Base-by-base conservation (phyloP, 2,113 vertebrate species). In the Pantherophis guttatus region DNA sequence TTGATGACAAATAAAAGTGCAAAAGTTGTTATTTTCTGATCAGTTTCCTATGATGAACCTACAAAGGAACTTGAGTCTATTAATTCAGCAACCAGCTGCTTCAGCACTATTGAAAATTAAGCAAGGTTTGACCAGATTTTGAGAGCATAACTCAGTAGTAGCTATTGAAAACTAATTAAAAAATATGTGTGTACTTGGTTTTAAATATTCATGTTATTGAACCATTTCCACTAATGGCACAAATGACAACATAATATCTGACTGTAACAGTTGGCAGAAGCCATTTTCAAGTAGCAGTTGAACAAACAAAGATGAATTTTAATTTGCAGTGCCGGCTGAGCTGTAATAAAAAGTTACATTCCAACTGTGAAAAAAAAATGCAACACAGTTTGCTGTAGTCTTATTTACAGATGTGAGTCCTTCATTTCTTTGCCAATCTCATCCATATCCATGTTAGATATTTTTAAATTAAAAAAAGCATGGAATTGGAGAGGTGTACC, bases 341-440 rank as follows among this genome's bases (percentile, higher is more conserved):
- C 95, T 97, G 97, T 98, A 98, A 97, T 98, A 98, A 98, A 98
- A 98, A 96, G 95, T 97, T 97, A 95, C 97, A 97, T 97, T 98
- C 97, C 97, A 97, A 97, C 98, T 98, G 98, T 97, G 97, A 58
- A 95, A 96, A 95, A 95, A 97, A 96, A 96, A 93, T 17, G 93
- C 93, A 96, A 96, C 97, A 95, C 97, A 98, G 97, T 97, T 98
- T 97, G 95, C 93, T 96, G 96, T 97, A 96, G 92, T 97, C 95
- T 98, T 98, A 98, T 97, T 98, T 98, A 98, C 97, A 97, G 96
- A 96, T 96, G 93, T 93, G 75, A 93, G 54, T 91, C 65, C 24
- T 13, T n/a, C 90, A 91, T 92, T 90, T 92, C 59, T 57, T 91
- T 97, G 95, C 50, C 93, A 4, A 65, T 97, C 96, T 96, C 97